A percentile compares a stretch with the other conserved stretches of the same genome.
Evolutionary conservation across 2,797 vertebrate genomes (phyloP).

Genomic region (Alectoris magna): DNA sequence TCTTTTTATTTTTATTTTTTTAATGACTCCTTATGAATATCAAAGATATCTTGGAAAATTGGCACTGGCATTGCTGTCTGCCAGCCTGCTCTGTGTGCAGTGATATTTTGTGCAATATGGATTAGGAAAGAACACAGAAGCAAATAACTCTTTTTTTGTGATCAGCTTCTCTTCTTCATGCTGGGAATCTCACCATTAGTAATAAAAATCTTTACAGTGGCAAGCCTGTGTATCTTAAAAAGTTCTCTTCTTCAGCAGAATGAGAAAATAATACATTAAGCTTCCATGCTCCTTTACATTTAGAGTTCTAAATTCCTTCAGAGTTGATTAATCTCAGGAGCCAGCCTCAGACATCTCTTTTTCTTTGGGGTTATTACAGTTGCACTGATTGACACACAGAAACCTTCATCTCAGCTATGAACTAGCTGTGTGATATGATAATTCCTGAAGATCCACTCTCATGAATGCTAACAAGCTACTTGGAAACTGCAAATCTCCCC

Average conservation of each 20-base stretch:
- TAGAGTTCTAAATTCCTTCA: constrained; percentile 56
- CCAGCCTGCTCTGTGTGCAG: not conserved
- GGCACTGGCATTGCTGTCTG: not conserved
- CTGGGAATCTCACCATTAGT: not conserved
- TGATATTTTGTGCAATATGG: not conserved
- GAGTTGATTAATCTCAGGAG: constrained; percentile 57
- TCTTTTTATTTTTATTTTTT: not conserved
- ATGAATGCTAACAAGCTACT: constrained; percentile 64
- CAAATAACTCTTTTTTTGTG: not conserved
- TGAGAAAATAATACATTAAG: not conserved
- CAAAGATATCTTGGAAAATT: constrained; percentile 50
- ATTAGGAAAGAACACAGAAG: not conserved
- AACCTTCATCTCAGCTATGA: constrained; percentile 65
- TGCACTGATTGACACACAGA: constrained; percentile 66
- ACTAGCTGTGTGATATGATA: constrained; percentile 64
- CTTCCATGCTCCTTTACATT: not conserved
- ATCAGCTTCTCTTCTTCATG: not conserved
- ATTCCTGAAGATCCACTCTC: constrained; percentile 51
- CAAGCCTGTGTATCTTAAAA: not conserved
- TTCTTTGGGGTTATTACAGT: constrained; percentile 44
- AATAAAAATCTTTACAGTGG: not conserved
- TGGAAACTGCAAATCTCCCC: not conserved
- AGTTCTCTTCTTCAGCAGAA: not conserved
- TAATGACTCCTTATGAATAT: constrained; percentile 59
- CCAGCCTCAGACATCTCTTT: constrained; percentile 51